Conservation (phyloP, 2,113 vertebrate genomes). For the Aspiorhynchus laticeps region DNA sequence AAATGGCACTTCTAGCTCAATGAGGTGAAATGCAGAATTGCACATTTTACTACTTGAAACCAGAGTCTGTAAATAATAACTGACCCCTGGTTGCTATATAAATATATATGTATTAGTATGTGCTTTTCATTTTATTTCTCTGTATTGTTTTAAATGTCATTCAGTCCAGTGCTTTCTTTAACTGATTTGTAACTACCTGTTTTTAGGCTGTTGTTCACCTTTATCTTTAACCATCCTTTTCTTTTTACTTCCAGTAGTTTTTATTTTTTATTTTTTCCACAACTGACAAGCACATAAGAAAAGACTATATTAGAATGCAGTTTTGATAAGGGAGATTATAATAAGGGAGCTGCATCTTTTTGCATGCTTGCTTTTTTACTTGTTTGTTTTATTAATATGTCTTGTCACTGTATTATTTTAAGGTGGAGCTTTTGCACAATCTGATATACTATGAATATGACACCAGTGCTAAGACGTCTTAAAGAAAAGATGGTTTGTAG, state of each 20-base stretch:
- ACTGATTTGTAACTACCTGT: background rate
- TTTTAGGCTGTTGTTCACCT: background rate
- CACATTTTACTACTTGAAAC: slow-evolving; percentile 55
- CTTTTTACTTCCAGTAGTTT: background rate
- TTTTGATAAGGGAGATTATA: background rate
- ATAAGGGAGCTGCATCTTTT: background rate
- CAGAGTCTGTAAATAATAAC: background rate
- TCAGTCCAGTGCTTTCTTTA: background rate
- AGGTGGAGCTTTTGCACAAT: slow-evolving; percentile 33
- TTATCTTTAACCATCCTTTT: background rate
- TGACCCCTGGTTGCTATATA: background rate
- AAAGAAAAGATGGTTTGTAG: slow-evolving; percentile 23
- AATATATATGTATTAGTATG: background rate
- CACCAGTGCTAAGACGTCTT: background rate
- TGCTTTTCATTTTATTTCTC: background rate
- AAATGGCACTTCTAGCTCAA: background rate
- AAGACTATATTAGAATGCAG: background rate
- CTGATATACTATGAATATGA: slow-evolving; percentile 25
- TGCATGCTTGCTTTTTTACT: slow-evolving; percentile 6
- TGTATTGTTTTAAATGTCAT: slow-evolving; percentile 14
- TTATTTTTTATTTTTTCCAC: background rate
- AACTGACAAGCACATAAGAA: slow-evolving; percentile 20
- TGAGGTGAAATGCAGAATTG: slow-evolving; percentile 21
- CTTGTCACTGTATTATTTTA: slow-evolving; percentile 37
- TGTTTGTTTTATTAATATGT: slow-evolving; percentile 13